These are phyloP conservation scores for Ondatra zibethicus DNA, from an alignment of 2,113 vertebrate genomes.

Conservation along the genomic window DNA sequence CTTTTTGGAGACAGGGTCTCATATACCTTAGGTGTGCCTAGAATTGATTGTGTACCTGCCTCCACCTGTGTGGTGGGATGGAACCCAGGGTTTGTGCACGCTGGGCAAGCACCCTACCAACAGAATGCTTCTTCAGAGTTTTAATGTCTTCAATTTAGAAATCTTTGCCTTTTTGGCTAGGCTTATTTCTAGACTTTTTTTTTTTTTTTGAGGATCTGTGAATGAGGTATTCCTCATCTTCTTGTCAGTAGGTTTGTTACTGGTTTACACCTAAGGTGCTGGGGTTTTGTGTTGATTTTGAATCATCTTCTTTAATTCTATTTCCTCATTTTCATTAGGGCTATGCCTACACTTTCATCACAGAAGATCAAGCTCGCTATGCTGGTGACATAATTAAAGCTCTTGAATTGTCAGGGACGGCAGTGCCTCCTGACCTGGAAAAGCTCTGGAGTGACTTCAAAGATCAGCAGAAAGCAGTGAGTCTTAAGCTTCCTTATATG, in stretches of 20 bases:
- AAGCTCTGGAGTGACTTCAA: conserved; percentile 97
- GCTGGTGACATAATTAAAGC: conserved; percentile 98
- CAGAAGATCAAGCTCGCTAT: conserved; percentile 96
- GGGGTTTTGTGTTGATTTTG: neutral
- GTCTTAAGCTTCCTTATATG: conserved; percentile 68
- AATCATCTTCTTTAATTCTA: neutral
- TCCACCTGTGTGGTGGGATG: neutral
- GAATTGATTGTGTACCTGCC: neutral
- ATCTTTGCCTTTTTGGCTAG: neutral
- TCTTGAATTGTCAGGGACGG: conserved; percentile 94
- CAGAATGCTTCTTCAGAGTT: neutral
- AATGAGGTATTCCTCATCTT: neutral
- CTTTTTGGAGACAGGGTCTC: neutral
- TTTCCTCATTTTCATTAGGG: conserved; percentile 86
- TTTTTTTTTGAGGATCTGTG: neutral
- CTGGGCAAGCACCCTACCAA: neutral
- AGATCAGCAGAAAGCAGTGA: conserved; percentile 97
- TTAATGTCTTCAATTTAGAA: neutral
- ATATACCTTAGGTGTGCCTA: neutral
- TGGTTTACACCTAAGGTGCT: neutral
- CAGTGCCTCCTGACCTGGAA: conserved; percentile 94
- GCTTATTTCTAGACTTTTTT: neutral
- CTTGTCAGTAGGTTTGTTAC: neutral
- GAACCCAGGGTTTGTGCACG: too few relatives aligned
- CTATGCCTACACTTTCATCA: conserved; percentile 98